A percentile compares a stretch with the other conserved stretches of the same genome.
These are phyloP conservation scores for Rhynchonycteris naso DNA, from an alignment of 2,797 vertebrate species.

Conservation along the genomic window DNA sequence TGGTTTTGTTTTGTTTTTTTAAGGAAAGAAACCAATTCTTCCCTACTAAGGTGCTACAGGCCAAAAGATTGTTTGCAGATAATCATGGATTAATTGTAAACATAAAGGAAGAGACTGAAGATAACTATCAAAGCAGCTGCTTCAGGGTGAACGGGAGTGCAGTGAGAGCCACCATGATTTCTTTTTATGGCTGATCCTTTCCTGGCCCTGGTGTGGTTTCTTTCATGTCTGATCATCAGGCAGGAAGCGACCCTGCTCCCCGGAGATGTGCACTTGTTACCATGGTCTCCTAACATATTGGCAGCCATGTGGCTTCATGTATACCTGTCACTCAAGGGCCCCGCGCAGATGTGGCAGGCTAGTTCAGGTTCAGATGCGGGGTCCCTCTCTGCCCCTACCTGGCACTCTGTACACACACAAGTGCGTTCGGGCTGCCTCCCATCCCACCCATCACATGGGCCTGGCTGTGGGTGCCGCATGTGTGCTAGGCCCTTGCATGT, in stretches of 20 bases:
- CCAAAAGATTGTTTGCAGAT: conserved; percentile 86
- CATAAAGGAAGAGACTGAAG: conserved; percentile 87
- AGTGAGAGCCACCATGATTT: conserved; percentile 88
- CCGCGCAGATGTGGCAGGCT: conserved; percentile 81
- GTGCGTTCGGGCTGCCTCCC: fast-evolving
- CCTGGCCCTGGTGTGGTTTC: conserved; percentile 91
- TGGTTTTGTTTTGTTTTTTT: not conserved
- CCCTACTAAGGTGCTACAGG: conserved; percentile 80
- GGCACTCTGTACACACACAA: not conserved
- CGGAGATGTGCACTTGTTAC: conserved; percentile 90
- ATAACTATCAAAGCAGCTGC: conserved; percentile 89
- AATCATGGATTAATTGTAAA: conserved; percentile 92
- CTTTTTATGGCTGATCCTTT: conserved; percentile 88
- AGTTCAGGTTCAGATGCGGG: conserved; percentile 61
- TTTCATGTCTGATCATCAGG: conserved; percentile 90
- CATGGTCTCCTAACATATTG: conserved; percentile 90
- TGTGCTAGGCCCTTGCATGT: conserved; percentile 65
- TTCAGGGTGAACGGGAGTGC: conserved; percentile 88
- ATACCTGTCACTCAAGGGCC: conserved; percentile 91
- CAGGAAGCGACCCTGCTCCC: conserved; percentile 86
- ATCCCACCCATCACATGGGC: not conserved
- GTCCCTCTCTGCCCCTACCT: not conserved
- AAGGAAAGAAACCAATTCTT: conserved; percentile 49
- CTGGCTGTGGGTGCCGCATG: not conserved
- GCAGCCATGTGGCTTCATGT: conserved; percentile 88